Conservation (phyloP, 2,113 vertebrate genomes). For the Lophura nycthemera region DNA sequence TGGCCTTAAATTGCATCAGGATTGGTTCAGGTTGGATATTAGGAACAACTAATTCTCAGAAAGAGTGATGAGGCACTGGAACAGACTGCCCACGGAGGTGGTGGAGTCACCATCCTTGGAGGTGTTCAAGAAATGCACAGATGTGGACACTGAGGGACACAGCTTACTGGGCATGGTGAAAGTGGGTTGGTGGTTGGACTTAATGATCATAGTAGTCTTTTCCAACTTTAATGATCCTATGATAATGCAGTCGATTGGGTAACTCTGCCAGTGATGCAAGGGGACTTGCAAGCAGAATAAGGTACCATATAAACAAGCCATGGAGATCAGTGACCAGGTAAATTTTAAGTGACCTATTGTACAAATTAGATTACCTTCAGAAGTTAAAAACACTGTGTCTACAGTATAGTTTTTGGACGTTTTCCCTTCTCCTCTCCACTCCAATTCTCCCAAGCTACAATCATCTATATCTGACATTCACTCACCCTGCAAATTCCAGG, state of each 20-base stretch:
- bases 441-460: background rate
- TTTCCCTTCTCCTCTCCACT: background rate
- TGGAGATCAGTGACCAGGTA: background rate
- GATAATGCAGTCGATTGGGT: rapidly evolving
- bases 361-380: background rate
- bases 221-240: no score
- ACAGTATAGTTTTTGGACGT: background rate
- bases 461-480: background rate
- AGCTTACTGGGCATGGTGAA: no score
- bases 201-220: no score
- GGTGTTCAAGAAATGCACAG: no score
- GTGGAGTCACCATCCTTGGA: no score
- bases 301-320: background rate
- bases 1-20: no score
- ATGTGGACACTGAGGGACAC: no score
- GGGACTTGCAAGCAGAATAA: background rate
- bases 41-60: no score
- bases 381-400: background rate
- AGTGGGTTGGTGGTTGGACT: no score
- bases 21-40: no score
- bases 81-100: no score
- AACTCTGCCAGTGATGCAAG: background rate
- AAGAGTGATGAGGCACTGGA: no score
- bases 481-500: background rate
- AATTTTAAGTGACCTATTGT: background rate